Base-by-base conservation (phyloP, 2,113 vertebrate species). In the Cryptomyrus ogoouensis region DNA sequence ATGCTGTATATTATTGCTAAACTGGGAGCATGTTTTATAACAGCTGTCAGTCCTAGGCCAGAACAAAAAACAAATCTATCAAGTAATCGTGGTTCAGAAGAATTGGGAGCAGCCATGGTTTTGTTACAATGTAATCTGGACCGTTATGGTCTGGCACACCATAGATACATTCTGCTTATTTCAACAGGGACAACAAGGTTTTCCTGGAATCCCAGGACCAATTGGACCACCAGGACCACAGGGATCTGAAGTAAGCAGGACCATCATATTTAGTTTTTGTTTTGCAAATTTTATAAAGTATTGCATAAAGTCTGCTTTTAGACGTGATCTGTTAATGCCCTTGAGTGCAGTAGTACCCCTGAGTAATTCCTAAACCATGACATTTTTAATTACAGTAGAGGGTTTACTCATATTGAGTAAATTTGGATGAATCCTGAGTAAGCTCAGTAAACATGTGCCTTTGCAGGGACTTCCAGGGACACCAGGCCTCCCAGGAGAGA, bases 401-500 rank as follows among this genome's bases (percentile, higher is more conserved):
- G 27, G 8, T 27, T 70, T 70, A 74, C n/a, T 80, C 74, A 80
- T 42, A 12, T 77, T 39, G 70, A 77, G 6, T 80, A 42, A 80
- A 80, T 80, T 15, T 39, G 35, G 13, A 42, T 42, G 31, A 19
- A 84, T 46, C n/a, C 24, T 87, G 44, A 87, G 44, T 87, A 52
- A 87, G n/a, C 5, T 50, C 46, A 87, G 19, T n/a, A 87, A 52
- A 24, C 13, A 17, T 15, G 13, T 56, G 90, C 50, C 95, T 90
- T 95, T 90, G 2, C 92, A 99, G 98, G 98, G 98, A 91, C 93
- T 95, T 0, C 90, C 95, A 77, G 98, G 98, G 15, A 94, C 91
- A 31, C 96, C 97, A 5, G 98, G 98, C 1, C 95, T 91, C 50
- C 96, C 95, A 39, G 98, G 98, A 2, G 96, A 97, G 74, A 98